phyloP scores from a whole-genome alignment of 2,113 vertebrate genomes.

The Nibea coibor region DNA sequence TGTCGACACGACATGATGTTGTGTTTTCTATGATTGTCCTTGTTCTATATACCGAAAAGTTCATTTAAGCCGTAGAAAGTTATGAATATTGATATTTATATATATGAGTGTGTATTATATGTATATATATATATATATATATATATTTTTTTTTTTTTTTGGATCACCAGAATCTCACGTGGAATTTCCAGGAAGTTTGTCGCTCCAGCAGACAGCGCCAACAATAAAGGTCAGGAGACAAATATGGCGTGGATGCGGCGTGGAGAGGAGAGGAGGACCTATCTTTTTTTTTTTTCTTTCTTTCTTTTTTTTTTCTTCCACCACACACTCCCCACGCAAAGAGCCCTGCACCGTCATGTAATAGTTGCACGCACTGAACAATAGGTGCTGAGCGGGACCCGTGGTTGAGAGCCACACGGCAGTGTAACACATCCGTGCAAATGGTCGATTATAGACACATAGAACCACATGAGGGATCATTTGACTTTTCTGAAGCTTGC shows the following conservation, averaged over 20 bases:
- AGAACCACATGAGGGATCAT: conserved; percentile 76
- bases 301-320: conserved; percentile 34
- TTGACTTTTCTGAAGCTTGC: conserved; percentile 73
- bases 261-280: conserved; percentile 53
- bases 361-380: conserved; percentile 69
- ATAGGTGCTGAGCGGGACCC: conserved; percentile 58
- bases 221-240: conserved; percentile 47
- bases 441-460: conserved; percentile 75
- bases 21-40: background rate
- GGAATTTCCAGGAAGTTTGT: background rate
- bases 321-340: conserved; percentile 48
- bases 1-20: too few species aligned
- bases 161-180: background rate
- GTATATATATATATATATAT: too few species aligned
- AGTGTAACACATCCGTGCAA: conserved; percentile 81
- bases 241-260: conserved; percentile 44
- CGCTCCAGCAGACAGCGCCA: conserved; percentile 38
- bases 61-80: background rate
- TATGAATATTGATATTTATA: background rate
- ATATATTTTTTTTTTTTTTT: too few species aligned
- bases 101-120: too few species aligned
- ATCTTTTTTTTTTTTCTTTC: background rate
- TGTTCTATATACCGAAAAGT: background rate
- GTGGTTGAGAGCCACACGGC: conserved; percentile 66
- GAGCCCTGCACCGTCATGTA: conserved; percentile 44